Evolutionary conservation across 2,797 vertebrate genomes (phyloP), one percentile per base, ranked within the genome.

Genomic region (Clarias fuscus): DNA sequence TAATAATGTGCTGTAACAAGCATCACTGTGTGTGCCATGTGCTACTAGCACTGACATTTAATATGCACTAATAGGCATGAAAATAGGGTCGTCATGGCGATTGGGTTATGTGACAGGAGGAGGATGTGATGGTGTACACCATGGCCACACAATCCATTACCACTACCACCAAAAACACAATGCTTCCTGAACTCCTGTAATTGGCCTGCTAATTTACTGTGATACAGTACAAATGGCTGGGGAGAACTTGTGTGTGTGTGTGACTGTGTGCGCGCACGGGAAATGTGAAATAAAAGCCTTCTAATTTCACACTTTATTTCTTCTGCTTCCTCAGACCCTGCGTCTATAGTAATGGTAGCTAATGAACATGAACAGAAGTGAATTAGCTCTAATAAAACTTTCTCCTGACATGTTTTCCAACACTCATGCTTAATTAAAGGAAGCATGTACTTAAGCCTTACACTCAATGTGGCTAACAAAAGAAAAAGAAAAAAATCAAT

Each of bases 401-500:
- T 53, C 53, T 68, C 43, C 20, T 5, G 43, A 67, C 70, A 20
- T 75, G 43, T 70, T 62, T 33, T 48, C 22, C 18, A 73, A 53
- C 48, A 4, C 4, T 70, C 48, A 43, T 11, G 27, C 65, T 71
- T 92, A 93, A 94, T 92, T 88, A 91, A 93, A 92, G 83, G n/a
- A 0, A 87, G 90, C 92, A 89, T 77, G 27, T 90, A 87, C 89
- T 84, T 77, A 62, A 90, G 90, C 89, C 91, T 64, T 0, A 64
- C 76, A 82, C 62, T 40, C 86, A 17, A n/a, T 2, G 0, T 30
- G 73, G 83, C 89, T 93, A 94, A 94, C 91, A 91, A 91, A 78
- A 91, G 72, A 92, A 94, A 94, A 53, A 53, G 2, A 53, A 76
- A 91, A 91, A 93, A 94, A 94, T 94, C 93, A 91, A 93, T 95